These are phyloP conservation scores for Pseudobourletiella spinata DNA, from an alignment of 1,140 invertebrate genomes.

Conservation along the genomic window DNA sequence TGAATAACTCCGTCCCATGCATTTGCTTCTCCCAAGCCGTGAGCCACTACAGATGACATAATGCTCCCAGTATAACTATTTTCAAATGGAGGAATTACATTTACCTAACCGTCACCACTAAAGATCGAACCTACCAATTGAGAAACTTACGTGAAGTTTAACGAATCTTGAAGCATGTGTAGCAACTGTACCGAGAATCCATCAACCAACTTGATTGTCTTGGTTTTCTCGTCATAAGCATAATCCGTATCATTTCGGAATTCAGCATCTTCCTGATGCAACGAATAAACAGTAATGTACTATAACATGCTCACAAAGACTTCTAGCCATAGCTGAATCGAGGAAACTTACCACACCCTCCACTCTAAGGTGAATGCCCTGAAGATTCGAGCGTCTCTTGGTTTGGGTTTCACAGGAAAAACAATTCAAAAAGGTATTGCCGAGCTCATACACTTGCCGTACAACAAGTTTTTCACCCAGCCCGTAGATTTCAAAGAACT, in stretches of 20 bases:
- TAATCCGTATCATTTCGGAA: conserved; percentile 13
- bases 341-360: conserved; percentile 15
- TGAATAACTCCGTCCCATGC: conserved; percentile 8
- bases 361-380: neutral
- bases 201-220: neutral
- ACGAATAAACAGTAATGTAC: neutral
- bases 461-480: neutral
- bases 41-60: neutral
- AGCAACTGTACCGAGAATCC: conserved; percentile 4
- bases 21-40: conserved; percentile 4
- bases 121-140: neutral
- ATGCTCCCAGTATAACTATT: neutral
- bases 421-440: neutral
- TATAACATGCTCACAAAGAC: neutral
- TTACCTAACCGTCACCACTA: neutral
- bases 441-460: neutral
- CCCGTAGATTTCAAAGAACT: conserved; percentile 11
- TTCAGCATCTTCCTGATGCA: conserved; percentile 7
- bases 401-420: neutral
- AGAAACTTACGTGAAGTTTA: conserved; percentile 17
- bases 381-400: neutral
- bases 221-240: neutral
- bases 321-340: neutral
- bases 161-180: neutral
- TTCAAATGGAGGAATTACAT: neutral